phyloP scores from a whole-genome alignment of 1,140 invertebrate genomes.

The Musca domestica region DNA sequence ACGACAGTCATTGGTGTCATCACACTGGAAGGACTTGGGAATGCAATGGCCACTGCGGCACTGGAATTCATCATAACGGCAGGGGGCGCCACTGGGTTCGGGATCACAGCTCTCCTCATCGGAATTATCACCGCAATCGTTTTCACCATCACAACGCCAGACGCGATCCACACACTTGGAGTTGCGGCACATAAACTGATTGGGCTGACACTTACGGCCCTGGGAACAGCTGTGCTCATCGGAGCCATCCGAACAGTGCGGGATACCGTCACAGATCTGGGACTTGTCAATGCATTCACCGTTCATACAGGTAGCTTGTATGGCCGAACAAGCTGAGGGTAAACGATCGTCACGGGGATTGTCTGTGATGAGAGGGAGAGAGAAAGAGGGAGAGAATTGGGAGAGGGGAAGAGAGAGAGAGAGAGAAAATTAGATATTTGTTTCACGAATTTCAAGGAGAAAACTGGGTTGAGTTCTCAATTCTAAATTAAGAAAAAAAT shows the following conservation, averaged over 20 bases:
- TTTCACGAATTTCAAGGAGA: neutral
- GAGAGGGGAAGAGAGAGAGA: neutral
- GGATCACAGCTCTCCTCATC: conserved; percentile 71
- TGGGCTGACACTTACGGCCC: conserved; percentile 81
- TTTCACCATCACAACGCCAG: conserved; percentile 86
- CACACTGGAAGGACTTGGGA: conserved; percentile 91
- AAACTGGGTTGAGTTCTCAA: neutral
- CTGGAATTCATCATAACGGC: conserved; percentile 77
- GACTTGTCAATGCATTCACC: conserved; percentile 84
- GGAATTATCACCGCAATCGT: conserved; percentile 90
- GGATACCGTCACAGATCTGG: conserved; percentile 77
- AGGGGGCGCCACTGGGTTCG: conserved; percentile 64
- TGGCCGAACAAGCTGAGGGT: conserved; percentile 64
- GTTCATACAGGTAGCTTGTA: conserved; percentile 88
- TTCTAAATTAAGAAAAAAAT: neutral
- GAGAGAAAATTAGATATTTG: neutral
- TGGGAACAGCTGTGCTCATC: conserved; percentile 88
- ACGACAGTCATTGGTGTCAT: conserved; percentile 80
- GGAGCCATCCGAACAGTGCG: conserved; percentile 81
- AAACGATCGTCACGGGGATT: conserved; percentile 54
- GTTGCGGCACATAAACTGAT: conserved; percentile 87
- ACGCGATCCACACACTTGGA: conserved; percentile 86
- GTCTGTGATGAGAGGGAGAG: conserved; percentile 41
- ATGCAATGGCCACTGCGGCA: conserved; percentile 85
- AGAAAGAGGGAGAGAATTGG: neutral